A percentile compares a stretch with the other conserved stretches of the same genome.
phyloP scores from a whole-genome alignment of 2,797 vertebrate species.

The Aulostomus chinensis region DNA sequence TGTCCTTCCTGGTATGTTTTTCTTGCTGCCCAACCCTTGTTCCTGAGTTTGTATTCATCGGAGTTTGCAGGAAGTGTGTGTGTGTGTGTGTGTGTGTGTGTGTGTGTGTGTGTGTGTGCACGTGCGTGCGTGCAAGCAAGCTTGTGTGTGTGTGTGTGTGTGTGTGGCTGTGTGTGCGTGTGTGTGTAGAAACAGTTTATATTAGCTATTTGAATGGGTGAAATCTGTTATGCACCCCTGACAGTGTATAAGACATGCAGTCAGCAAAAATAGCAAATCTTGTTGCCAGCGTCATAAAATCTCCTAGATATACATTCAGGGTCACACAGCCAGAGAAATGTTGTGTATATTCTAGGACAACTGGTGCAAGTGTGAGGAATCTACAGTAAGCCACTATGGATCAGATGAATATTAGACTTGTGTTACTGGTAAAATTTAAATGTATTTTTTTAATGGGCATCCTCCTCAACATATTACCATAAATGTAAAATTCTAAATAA shows the following conservation, averaged over 20 bases:
- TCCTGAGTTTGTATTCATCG: too few species aligned
- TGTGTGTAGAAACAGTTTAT: slow-evolving; percentile 29
- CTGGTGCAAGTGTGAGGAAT: slow-evolving; percentile 15
- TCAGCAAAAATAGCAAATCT: slow-evolving; percentile 64
- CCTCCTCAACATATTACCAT: too few species aligned
- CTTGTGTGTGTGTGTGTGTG: neutral
- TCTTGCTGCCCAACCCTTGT: neutral
- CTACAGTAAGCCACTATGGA: slow-evolving; percentile 4
- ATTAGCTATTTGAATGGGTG: slow-evolving; percentile 47
- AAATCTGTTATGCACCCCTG: slow-evolving; percentile 53
- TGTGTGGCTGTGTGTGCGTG: neutral
- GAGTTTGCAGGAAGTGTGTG: too few species aligned
- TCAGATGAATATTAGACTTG: slow-evolving; percentile 28
- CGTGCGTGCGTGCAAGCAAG: too few species aligned
- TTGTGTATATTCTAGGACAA: slow-evolving; percentile 27
- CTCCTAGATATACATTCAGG: slow-evolving; percentile 51
- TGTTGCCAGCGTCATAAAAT: slow-evolving; percentile 57
- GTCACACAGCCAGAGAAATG: slow-evolving; percentile 43
- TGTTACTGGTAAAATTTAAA: too few species aligned
- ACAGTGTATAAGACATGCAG: slow-evolving; percentile 50
- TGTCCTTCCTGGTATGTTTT: neutral
- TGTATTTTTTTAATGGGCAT: too few species aligned
- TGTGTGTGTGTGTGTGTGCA: too few species aligned
- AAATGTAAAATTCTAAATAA: too few species aligned
- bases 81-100: too few species aligned